Conservation (phyloP, 2,888 invertebrate genomes). For the Microplitis deprimator region DNA sequence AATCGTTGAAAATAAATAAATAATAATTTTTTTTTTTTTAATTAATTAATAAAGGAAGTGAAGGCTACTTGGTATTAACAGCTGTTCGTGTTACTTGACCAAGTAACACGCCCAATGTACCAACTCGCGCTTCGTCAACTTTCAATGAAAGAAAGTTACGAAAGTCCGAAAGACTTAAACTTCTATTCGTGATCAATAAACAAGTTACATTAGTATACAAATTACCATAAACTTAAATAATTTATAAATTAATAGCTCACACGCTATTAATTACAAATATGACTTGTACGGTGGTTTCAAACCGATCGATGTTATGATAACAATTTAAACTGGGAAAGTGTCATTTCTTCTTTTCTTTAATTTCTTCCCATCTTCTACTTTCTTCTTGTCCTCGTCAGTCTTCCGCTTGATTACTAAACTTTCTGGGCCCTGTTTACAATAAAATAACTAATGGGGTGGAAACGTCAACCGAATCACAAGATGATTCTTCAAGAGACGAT, state of each 20-base stretch:
- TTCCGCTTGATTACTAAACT: background rate
- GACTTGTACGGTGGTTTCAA: background rate
- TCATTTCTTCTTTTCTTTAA: background rate
- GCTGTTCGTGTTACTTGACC: constrained; percentile 46
- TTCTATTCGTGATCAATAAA: constrained; percentile 16
- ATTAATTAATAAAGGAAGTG: constrained; percentile 26
- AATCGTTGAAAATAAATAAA: background rate
- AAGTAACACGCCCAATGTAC: constrained; percentile 48
- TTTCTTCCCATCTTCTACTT: too few relatives aligned
- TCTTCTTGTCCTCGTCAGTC: too few relatives aligned
- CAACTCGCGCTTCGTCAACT: constrained; percentile 40
- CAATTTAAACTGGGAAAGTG: background rate
- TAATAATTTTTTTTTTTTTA: constrained; percentile 10
- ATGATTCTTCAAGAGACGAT: constrained; percentile 16
- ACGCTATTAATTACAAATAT: background rate
- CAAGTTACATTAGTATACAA: background rate
- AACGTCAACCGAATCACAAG: constrained; percentile 42
- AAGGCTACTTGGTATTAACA: constrained; percentile 47
- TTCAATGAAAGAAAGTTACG: constrained; percentile 47
- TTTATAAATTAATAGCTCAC: constrained; percentile 19
- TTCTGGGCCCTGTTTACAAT: background rate
- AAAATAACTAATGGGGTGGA: constrained; percentile 49
- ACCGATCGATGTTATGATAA: background rate
- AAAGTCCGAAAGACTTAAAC: constrained; percentile 22
- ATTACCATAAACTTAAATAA: constrained; percentile 5